Evolutionary conservation across 2,797 vertebrate species (phyloP).

Genomic region (Setipinna tenuifilis): DNA sequence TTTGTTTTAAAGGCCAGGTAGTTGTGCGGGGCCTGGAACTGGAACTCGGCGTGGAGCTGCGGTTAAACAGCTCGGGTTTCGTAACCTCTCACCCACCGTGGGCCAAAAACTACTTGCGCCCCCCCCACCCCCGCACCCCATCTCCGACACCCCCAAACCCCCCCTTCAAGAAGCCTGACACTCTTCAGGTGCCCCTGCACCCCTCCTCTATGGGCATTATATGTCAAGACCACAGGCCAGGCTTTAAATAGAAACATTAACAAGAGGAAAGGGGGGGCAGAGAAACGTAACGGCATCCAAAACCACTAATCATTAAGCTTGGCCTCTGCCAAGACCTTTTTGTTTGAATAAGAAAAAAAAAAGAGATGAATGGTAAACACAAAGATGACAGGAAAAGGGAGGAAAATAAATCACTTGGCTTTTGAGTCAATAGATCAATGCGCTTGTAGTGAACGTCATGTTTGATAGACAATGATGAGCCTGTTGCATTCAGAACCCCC

Average conservation of each 20-base stretch:
- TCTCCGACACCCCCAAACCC: not conserved
- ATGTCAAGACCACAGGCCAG: conserved; percentile 55
- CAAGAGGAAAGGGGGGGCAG: conserved; percentile 44
- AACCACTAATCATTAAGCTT: conserved; percentile 59
- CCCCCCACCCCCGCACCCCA: not conserved
- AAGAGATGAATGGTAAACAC: not conserved
- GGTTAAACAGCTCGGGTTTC: conserved; percentile 12
- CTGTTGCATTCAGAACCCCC: not conserved
- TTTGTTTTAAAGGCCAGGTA: conserved; percentile 14
- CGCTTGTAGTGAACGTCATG: not conserved
- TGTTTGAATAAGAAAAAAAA: conserved; percentile 42
- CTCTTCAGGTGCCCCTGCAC: conserved; percentile 24
- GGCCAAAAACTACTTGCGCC: not conserved
- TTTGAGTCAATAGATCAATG: not conserved
- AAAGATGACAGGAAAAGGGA: not conserved
- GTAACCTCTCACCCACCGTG: conserved; percentile 25
- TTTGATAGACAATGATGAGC: not conserved
- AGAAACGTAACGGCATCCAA: conserved; percentile 47
- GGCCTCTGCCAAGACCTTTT: conserved; percentile 44
- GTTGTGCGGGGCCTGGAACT: not conserved
- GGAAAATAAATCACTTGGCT: not conserved
- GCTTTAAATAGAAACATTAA: conserved; percentile 62
- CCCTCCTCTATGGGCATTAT: conserved; percentile 50
- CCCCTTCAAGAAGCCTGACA: not conserved
- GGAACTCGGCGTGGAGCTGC: conserved; percentile 2